phyloP scores from a whole-genome alignment of 2,888 invertebrate species.

The Pilophorus perplexus region DNA sequence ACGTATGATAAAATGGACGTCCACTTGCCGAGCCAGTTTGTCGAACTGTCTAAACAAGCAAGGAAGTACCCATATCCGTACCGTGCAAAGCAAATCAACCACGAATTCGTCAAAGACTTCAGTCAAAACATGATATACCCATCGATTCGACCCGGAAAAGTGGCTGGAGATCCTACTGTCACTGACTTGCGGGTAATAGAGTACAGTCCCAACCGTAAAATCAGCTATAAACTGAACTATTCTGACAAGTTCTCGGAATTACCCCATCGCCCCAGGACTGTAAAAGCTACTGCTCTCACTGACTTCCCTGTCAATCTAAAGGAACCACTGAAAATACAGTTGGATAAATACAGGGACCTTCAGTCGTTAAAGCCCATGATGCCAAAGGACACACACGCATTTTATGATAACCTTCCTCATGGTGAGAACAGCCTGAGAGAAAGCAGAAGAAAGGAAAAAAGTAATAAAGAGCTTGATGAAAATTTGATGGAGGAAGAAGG shows the following conservation, averaged over 20 bases:
- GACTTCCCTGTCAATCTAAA: slow-evolving; percentile 11
- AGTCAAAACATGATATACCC: slow-evolving; percentile 1
- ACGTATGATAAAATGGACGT: slow-evolving; percentile 28
- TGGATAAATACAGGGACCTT: slow-evolving; percentile 35
- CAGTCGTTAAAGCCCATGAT: slow-evolving; percentile 34
- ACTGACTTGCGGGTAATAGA: slow-evolving; percentile 6
- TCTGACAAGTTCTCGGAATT: slow-evolving; percentile 25
- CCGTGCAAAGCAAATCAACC: background rate
- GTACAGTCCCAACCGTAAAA: slow-evolving; percentile 13
- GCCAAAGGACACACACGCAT: slow-evolving; percentile 28
- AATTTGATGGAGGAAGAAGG: background rate
- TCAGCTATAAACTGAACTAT: slow-evolving; percentile 40
- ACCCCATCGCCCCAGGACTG: slow-evolving; percentile 23
- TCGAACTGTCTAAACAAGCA: slow-evolving; percentile 39
- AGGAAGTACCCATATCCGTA: slow-evolving; percentile 29
- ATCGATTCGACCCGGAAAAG: slow-evolving; percentile 20
- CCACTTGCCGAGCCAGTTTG: slow-evolving; percentile 39
- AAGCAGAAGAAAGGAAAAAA: slow-evolving; percentile 20
- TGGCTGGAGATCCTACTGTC: slow-evolving; percentile 13
- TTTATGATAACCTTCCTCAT: slow-evolving; percentile 39
- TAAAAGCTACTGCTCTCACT: background rate
- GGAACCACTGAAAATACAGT: slow-evolving; percentile 10
- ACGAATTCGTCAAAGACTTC: slow-evolving; percentile 11
- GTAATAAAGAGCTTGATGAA: background rate
- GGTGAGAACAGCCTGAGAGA: slow-evolving; percentile 13